Percentiles rank a stretch among this genome's conserved stretches.
phyloP scores from a whole-genome alignment of 1,140 invertebrate genomes.

The Oncopodura yosiiana region DNA sequence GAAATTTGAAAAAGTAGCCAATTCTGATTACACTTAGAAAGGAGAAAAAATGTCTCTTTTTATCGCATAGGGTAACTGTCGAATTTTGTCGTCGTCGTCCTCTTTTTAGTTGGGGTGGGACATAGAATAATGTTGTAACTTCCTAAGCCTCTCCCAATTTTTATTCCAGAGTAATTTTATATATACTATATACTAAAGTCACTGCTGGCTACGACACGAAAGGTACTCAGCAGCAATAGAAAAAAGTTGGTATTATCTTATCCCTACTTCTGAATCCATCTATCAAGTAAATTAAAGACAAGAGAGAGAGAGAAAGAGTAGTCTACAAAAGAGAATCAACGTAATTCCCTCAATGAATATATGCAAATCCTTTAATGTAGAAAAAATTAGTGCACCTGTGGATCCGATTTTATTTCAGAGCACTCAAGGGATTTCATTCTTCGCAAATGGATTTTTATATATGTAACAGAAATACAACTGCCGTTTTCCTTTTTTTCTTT shows the following conservation, averaged over 20 bases:
- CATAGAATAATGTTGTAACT: conserved; percentile 10
- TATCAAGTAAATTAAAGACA: no score
- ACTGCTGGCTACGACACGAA: background rate
- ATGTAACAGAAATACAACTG: no score
- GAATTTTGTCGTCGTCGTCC: conserved; percentile 27
- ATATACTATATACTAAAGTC: conserved; percentile 6
- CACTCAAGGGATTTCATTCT: no score
- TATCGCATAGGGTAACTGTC: conserved; percentile 35
- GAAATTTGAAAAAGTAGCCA: no score
- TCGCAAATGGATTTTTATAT: no score
- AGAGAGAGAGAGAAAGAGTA: no score
- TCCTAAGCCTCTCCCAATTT: conserved; percentile 21
- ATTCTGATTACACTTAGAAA: conserved; percentile 17
- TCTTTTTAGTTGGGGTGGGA: conserved; percentile 8
- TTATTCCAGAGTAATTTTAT: conserved; percentile 1
- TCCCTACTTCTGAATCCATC: no score
- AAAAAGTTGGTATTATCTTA: no score
- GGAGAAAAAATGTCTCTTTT: conserved; percentile 34
- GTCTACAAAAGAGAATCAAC: background rate
- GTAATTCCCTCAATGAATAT: background rate
- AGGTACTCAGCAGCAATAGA: no score
- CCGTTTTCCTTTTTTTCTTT: no score
- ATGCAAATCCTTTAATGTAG: conserved; percentile 3
- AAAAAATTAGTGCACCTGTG: conserved; percentile 24
- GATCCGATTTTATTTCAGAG: conserved; percentile 12